Base-by-base conservation (phyloP, 2,797 vertebrate genomes). In the Lutjanus campechanus region DNA sequence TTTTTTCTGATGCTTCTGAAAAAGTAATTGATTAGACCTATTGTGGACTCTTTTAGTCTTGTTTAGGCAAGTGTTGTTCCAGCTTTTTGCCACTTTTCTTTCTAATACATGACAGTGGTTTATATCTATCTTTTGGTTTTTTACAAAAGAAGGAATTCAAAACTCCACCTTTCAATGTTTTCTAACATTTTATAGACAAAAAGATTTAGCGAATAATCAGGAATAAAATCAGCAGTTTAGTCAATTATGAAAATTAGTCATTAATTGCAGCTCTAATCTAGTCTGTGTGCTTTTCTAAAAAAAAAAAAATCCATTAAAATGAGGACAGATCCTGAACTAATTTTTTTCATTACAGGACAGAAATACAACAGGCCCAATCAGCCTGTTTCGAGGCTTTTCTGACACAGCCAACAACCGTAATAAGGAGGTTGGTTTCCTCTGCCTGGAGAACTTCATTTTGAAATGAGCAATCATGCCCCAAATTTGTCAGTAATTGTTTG, bases 401-500 rank as follows among this genome's bases (percentile, higher is more conserved):
- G 51, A 76, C 22, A 60, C 54, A 84, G 55, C 5, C 63, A 69
- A n/a, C 25, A 71, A 56, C 55, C 20, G 36, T 83, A 72, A 86
- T 75, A 64, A 76, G 55, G 55, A 74, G 67, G 49, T 50, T 79
- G 61, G 16, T 74, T 79, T 84, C 56, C 59, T 81, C 43, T 61
- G 50, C 22, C 56, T 51, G 47, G 15, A 70, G 66, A 85, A 68
- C 17, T 46, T 60, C 12, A 55, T 62, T 69, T 53, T 50, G 15
- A 63, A 74, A 67, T 67, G 20, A 66, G 36, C 36, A 66, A 9
- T 70, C 69, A 76, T 78, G 7, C 11, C n/a, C 56, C 54, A 41
- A 44, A 76, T 68, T 73, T 81, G 36, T 16, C 9, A 15, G 36
- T 70, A 79, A 85, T 75, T 79, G 72, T 76, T 75, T 78, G 36